Percentiles rank a stretch among this genome's conserved stretches.
These are phyloP conservation scores for Sinocyclocheilus anshuiensis DNA, from an alignment of 2,113 vertebrate genomes.

Conservation along the genomic window DNA sequence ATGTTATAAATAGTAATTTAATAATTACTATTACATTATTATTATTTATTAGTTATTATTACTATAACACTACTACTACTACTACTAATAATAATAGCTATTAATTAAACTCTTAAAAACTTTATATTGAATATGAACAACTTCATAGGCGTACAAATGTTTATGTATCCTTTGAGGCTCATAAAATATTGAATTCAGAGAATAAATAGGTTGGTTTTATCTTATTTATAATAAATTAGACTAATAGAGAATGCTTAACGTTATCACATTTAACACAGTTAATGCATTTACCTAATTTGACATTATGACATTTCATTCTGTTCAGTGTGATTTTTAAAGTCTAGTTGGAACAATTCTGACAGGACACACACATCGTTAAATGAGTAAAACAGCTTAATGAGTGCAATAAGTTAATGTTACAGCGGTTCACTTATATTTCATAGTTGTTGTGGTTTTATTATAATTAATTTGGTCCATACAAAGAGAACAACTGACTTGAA, in stretches of 20 bases:
- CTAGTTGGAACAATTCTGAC: not conserved
- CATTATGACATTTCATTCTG: not conserved
- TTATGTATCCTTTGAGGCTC: not conserved
- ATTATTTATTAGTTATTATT: not conserved
- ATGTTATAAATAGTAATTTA: too few species aligned
- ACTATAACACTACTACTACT: not conserved
- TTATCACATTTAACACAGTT: not conserved
- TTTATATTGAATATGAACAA: not conserved
- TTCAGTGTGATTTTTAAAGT: not conserved
- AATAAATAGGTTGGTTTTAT: not conserved
- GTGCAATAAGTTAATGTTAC: slow-evolving; percentile 5
- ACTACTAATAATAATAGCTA: not conserved
- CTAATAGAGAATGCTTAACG: not conserved
- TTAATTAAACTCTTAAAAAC: too few species aligned
- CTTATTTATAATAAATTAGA: not conserved
- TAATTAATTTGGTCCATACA: slow-evolving; percentile 4
- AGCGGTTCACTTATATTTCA: not conserved
- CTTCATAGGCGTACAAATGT: not conserved
- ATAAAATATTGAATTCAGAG: not conserved
- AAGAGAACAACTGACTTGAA: not conserved
- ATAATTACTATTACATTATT: too few species aligned
- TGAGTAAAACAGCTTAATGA: slow-evolving; percentile 18
- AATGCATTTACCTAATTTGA: not conserved
- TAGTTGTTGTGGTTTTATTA: not conserved
- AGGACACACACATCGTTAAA: slow-evolving; percentile 2